Evolutionary conservation across 35 echinoderm and acorn worm species (phyloP), one percentile per base, ranked within the genome.

Genomic region (Chiridota heheva): DNA sequence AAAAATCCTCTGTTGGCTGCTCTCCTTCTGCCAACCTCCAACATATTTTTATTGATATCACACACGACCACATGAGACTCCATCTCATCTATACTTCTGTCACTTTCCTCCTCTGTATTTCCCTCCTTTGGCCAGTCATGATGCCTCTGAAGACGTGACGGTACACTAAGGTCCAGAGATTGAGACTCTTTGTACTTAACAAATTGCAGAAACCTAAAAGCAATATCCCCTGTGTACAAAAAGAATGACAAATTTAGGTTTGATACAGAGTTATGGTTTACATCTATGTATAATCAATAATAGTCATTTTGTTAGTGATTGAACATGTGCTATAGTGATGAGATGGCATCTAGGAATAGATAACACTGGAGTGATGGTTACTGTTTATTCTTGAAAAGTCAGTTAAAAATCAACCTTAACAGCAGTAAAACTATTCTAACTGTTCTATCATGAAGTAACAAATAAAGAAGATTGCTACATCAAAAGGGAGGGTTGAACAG

Each of bases 41-140:
- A 64, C 95, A 98, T 98, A 40, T 82, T 68, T 69, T 63, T 45
- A 75, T 91, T 98, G 63, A 98, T 88, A 71, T 98, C 95, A 85
- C 89, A 88, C 24, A 98, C 89, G 22, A 76, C 82, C 63, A 92
- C 89, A 80, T 92, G 89, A 7, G 68, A 70, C 5, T 44, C 73
- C 10, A 36, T 47, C 67, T 88, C 75, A 25, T 63, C 7, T 41
- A 40, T 40, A 30, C n/a, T 81, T 38, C 45, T 38, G 5, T 49
- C 73, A 37, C 41, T 84, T 24, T 84, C 81, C 13, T 42, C 62
- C 16, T n/a, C n/a, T n/a, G n/a, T n/a, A n/a, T n/a, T n/a, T n/a
- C n/a, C n/a, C n/a, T n/a, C n/a, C n/a, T n/a, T n/a, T 61, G 80
- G 60, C 62, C 61, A 85, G 41, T 60, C 60, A 30, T 85, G 60